Evolutionary conservation across 2,888 invertebrate species (phyloP).

Genomic region (Tetheella fluctuosa): DNA sequence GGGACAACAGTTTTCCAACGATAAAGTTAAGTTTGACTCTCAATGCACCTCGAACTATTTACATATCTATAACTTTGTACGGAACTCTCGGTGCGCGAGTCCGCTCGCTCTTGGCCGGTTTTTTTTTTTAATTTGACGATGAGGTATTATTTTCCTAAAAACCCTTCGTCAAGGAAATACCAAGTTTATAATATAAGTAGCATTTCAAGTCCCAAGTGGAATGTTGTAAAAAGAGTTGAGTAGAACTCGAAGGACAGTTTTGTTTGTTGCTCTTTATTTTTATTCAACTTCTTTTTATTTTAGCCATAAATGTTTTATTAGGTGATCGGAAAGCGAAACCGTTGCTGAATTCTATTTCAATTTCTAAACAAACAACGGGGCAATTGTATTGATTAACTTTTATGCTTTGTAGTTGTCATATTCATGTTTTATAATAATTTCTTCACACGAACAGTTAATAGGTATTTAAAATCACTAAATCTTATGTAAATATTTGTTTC

Average conservation of each 20-base stretch:
- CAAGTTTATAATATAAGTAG: slow-evolving; percentile 16
- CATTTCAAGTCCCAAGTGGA: slow-evolving; percentile 32
- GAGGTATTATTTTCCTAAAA: neutral
- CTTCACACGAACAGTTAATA: too few relatives aligned
- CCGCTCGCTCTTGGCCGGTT: too few relatives aligned
- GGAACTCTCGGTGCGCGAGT: too few relatives aligned
- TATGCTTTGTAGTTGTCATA: neutral
- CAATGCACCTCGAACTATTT: too few relatives aligned
- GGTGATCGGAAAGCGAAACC: slow-evolving; percentile 41
- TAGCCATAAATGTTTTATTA: slow-evolving; percentile 60
- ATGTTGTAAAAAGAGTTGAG: slow-evolving; percentile 43
- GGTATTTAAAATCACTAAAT: too few relatives aligned
- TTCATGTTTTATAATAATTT: neutral
- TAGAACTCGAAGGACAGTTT: slow-evolving; percentile 37
- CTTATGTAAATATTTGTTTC: too few relatives aligned
- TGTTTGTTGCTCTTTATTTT: slow-evolving; percentile 35
- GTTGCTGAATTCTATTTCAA: slow-evolving; percentile 39
- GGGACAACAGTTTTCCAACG: too few relatives aligned
- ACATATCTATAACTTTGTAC: too few relatives aligned
- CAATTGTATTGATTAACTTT: slow-evolving; percentile 16
- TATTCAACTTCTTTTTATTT: slow-evolving; percentile 49
- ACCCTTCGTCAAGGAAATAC: neutral
- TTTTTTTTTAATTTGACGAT: too few relatives aligned
- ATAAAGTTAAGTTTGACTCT: too few relatives aligned
- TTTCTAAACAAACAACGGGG: slow-evolving; percentile 43